phyloP scores from a whole-genome alignment of 37 sponge, comb jelly and placozoan species.

The Eunapius fragilis region DNA sequence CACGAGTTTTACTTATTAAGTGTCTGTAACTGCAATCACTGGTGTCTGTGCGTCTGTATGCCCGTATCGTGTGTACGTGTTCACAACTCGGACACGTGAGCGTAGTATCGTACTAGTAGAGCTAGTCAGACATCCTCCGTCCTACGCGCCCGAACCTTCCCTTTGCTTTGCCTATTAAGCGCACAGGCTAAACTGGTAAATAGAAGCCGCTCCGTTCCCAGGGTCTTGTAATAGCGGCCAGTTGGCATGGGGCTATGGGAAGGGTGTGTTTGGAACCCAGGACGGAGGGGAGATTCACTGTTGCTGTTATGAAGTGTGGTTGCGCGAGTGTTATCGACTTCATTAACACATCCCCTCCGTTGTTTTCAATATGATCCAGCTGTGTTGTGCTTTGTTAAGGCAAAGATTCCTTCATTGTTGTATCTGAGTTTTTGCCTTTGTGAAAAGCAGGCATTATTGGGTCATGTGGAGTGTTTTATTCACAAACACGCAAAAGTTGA shows the following conservation, averaged over 20 bases:
- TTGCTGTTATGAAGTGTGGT: background rate
- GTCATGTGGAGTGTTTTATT: background rate
- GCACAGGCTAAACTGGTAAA: background rate
- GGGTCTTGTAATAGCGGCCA: background rate
- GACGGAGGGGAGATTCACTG: too few relatives aligned
- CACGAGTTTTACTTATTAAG: background rate
- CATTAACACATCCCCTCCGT: background rate
- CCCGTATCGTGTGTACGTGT: too few relatives aligned
- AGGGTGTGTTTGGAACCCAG: too few relatives aligned
- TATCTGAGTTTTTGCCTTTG: background rate
- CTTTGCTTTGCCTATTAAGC: background rate
- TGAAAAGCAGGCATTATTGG: background rate
- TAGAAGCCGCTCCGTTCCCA: too few relatives aligned
- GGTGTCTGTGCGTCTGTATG: background rate
- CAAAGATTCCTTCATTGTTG: background rate
- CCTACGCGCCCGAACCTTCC: background rate
- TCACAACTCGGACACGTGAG: too few relatives aligned
- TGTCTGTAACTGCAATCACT: background rate
- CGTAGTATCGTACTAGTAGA: background rate
- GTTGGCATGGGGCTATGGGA: too few relatives aligned
- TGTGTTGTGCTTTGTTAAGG: background rate
- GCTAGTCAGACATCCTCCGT: background rate
- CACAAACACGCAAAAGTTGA: background rate
- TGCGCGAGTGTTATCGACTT: background rate
- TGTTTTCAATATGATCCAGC: too few relatives aligned